Conservation (phyloP, 2,113 vertebrate genomes). For the Bettongia penicillata region DNA sequence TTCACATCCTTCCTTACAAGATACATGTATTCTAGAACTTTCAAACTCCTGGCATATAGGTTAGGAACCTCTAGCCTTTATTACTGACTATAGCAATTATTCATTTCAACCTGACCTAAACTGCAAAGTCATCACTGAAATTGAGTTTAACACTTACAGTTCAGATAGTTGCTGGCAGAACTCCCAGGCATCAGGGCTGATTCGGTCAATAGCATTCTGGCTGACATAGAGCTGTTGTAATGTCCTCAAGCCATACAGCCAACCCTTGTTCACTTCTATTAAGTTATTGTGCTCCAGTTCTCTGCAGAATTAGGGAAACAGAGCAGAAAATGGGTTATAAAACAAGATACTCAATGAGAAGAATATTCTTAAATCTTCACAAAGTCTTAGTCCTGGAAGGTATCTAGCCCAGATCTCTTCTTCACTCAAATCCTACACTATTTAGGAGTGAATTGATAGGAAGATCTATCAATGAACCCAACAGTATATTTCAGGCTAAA, state of each 20-base stretch:
- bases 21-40: constrained; percentile 29
- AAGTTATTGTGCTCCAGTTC: constrained; percentile 98
- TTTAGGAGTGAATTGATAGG: background rate
- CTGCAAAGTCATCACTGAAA: constrained; percentile 51
- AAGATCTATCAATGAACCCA: background rate
- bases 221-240: constrained; percentile 92
- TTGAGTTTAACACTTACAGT: constrained; percentile 89
- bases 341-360: constrained; percentile 44
- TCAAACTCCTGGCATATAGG: constrained; percentile 15
- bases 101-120: constrained; percentile 58
- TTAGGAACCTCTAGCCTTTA: constrained; percentile 3
- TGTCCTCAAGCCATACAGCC: constrained; percentile 95
- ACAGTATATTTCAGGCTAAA: background rate
- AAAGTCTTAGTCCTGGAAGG: background rate
- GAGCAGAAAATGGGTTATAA: constrained; percentile 62
- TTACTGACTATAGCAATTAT: constrained; percentile 18
- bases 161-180: constrained; percentile 97
- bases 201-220: constrained; percentile 93
- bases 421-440: background rate
- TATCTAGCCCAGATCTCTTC: background rate
- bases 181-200: constrained; percentile 97
- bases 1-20: background rate
- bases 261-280: constrained; percentile 97
- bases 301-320: constrained; percentile 82
- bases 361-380: constrained; percentile 50